These are phyloP conservation scores for Acrossocheilus fasciatus DNA, from an alignment of 2,797 vertebrate genomes.

Conservation along the genomic window DNA sequence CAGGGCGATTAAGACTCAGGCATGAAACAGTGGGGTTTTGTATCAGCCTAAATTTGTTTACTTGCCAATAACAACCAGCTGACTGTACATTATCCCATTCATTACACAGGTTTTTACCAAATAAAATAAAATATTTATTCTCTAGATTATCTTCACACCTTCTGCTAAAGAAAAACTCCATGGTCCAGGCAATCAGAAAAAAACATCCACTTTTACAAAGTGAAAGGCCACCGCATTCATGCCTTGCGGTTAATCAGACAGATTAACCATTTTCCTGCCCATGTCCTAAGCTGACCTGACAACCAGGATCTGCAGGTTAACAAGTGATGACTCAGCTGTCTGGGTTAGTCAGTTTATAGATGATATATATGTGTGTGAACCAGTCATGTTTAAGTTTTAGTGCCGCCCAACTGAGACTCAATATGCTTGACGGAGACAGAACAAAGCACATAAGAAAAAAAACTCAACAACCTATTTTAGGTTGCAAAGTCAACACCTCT, in stretches of 20 bases:
- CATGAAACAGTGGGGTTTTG: background rate
- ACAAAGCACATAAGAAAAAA: constrained; percentile 53
- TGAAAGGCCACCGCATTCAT: background rate
- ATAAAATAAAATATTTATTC: background rate
- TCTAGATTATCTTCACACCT: background rate
- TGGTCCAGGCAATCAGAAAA: background rate
- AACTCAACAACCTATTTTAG: constrained; percentile 6
- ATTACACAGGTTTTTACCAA: background rate
- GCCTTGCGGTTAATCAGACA: constrained; percentile 14
- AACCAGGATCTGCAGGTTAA: constrained; percentile 33
- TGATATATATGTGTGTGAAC: constrained; percentile 5
- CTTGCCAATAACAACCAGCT: background rate
- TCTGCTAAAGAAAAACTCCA: background rate
- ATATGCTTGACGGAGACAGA: constrained; percentile 55
- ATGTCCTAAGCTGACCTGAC: constrained; percentile 33
- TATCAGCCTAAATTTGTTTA: background rate
- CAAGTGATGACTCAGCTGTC: constrained; percentile 36
- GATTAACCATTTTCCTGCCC: background rate
- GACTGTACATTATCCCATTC: background rate
- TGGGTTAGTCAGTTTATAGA: constrained; percentile 35
- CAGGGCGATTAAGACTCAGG: background rate
- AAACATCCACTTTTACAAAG: background rate
- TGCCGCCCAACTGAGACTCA: constrained; percentile 37
- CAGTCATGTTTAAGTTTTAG: constrained; percentile 38
- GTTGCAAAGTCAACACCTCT: background rate